Evolutionary conservation across 1,140 invertebrate genomes (phyloP), one percentile per base, ranked within the genome.

Genomic region (Drosophila grimshawi): DNA sequence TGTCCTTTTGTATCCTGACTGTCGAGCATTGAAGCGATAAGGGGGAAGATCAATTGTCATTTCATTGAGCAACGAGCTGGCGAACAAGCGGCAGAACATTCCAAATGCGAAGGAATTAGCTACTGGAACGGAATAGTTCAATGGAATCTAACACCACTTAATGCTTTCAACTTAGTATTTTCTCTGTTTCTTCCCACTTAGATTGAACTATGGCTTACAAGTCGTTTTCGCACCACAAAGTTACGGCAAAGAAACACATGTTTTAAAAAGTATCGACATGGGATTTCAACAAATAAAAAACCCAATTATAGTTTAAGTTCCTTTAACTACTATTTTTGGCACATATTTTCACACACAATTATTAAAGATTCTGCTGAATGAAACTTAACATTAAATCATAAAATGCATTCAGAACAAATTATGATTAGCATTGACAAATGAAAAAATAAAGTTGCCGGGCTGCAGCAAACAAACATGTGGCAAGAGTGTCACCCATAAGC

Each of bases 1-100:
- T 6, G 5, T 6, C 10, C 39, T 43, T 11, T 8, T 61, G 43
- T 45, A 2, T 7, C 8, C n/a, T 7, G 33, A 43, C 6, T 46
- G 55, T 10, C 19, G 56, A 46, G 53, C 11, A 52, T 7, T 30
- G 11, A 57, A 57, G n/a, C 27, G 33, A 52, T n/a, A 45, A 19
- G 29, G 43, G 19, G 8, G 37, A 52, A 66, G 68, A 66, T 71
- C 68, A 76, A 71, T 63, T 60, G 63, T 63, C 59, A 52, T 67
- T 56, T 52, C 59, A 45, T 65, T 64, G 56, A 67, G 41, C 19
- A 73, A 39, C 67, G 37, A 46, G 30, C 37, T 6, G 33, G 4
- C 19, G 41, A 35, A 39, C 27, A 62, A 56, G 41, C 53, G 51
- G 35, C 39, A 46, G 10, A n/a, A 57, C 32, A 48, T 57, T 66